These are phyloP conservation scores for Galerucella calmariensis DNA, from an alignment of 2,888 invertebrate species.

Conservation along the genomic window DNA sequence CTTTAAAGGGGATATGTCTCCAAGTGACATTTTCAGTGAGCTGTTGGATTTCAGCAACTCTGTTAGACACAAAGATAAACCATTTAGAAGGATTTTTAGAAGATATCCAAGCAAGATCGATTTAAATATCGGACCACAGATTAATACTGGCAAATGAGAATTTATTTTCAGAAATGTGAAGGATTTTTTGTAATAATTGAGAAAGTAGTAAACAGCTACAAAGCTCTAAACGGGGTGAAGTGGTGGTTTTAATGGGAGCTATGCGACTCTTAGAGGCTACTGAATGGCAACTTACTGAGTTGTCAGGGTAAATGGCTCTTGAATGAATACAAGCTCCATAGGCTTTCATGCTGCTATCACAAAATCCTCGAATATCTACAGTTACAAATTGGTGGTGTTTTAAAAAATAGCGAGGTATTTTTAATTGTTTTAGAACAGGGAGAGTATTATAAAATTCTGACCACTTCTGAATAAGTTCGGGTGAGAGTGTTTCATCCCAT, in stretches of 20 bases:
- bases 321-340: conserved; percentile 18
- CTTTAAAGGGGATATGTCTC: neutral
- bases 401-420: conserved; percentile 20
- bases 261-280: conserved; percentile 7
- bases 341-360: conserved; percentile 15
- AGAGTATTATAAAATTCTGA: conserved; percentile 6
- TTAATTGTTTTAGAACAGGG: neutral
- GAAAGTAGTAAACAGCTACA: no score
- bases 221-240: conserved; percentile 12
- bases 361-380: conserved; percentile 14
- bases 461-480: conserved; percentile 16
- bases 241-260: conserved; percentile 6
- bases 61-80: conserved; percentile 8
- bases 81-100: conserved; percentile 6
- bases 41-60: conserved; percentile 21
- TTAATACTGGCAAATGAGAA: conserved; percentile 12
- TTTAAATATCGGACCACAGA: conserved; percentile 10
- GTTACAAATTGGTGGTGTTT: neutral
- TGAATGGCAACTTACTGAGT: conserved; percentile 1
- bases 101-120: neutral
- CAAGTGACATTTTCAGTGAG: neutral
- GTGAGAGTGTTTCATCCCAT: neutral
- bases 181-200: conserved; percentile 37
- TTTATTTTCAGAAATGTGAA: neutral
- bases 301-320: conserved; percentile 14